Percentiles rank a stretch among this genome's conserved stretches.
phyloP scores from a whole-genome alignment of 2,888 invertebrate genomes.

The Nomada fucata region DNA sequence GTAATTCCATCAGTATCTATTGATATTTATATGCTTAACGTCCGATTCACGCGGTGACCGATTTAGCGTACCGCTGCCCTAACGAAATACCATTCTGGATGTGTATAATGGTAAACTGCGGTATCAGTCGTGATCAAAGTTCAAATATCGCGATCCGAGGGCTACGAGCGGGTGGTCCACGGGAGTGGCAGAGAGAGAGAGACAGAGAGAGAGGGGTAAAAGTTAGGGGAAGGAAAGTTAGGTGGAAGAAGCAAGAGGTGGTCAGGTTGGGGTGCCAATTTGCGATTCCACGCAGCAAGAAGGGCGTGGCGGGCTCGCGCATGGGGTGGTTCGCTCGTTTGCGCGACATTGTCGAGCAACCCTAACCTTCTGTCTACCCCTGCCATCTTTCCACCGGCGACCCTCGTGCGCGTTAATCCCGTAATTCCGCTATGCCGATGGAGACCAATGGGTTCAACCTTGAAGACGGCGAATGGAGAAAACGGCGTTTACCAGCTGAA shows the following conservation, averaged over 20 bases:
- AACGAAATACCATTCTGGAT: neutral
- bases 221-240: slow-evolving; percentile 54
- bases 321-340: slow-evolving; percentile 79
- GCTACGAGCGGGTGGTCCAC: slow-evolving; percentile 7
- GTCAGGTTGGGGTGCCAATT: slow-evolving; percentile 77
- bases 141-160: slow-evolving; percentile 26
- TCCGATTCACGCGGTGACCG: no score
- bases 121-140: slow-evolving; percentile 1
- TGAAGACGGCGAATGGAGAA: slow-evolving; percentile 42
- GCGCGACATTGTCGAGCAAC: slow-evolving; percentile 79
- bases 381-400: slow-evolving; percentile 44
- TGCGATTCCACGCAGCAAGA: slow-evolving; percentile 78
- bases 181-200: slow-evolving; percentile 23
- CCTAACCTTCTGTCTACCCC: slow-evolving; percentile 37
- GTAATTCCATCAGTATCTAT: neutral
- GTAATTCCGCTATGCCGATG: slow-evolving; percentile 66
- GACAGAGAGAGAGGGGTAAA: slow-evolving; percentile 33
- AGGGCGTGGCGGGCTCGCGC: slow-evolving; percentile 80
- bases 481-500: slow-evolving; percentile 40
- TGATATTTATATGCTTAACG: no score
- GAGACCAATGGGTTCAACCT: slow-evolving; percentile 58
- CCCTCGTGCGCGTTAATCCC: slow-evolving; percentile 42
- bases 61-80: no score
- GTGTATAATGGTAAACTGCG: neutral
- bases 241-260: slow-evolving; percentile 61